Evolutionary conservation across 2,797 vertebrate species (phyloP).

Genomic region (Acanthopagrus latus): DNA sequence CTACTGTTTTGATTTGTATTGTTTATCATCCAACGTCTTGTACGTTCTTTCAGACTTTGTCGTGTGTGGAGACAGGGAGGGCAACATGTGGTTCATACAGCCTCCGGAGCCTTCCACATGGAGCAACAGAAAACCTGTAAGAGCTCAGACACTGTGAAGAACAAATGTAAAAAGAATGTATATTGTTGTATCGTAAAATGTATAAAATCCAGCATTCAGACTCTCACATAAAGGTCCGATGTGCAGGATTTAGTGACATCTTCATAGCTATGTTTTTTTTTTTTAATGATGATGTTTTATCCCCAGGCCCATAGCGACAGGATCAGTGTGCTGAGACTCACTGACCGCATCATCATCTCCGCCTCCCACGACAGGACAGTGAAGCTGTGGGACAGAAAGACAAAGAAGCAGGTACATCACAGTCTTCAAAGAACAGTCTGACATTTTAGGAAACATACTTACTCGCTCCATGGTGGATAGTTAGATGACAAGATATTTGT

Average conservation of each 20-base stretch:
- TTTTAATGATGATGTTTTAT: slow-evolving; percentile 21
- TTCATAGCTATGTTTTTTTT: not conserved
- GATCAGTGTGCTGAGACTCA: slow-evolving; percentile 86
- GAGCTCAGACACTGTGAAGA: slow-evolving; percentile 22
- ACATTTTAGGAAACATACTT: not conserved
- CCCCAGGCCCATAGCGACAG: slow-evolving; percentile 85
- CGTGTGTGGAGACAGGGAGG: slow-evolving; percentile 82
- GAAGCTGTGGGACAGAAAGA: slow-evolving; percentile 90
- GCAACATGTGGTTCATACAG: slow-evolving; percentile 84
- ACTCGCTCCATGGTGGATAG: too few species aligned
- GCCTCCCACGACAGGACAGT: slow-evolving; percentile 88
- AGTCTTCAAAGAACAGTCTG: not conserved
- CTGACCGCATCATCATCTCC: slow-evolving; percentile 84
- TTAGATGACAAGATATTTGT: not conserved
- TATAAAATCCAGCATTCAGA: too few species aligned
- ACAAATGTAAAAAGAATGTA: not conserved
- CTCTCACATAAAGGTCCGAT: too few species aligned
- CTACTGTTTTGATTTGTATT: not conserved
- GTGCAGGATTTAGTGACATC: too few species aligned
- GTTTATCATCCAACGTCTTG: not conserved
- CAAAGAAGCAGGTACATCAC: slow-evolving; percentile 86
- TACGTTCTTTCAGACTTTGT: slow-evolving; percentile 73
- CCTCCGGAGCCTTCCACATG: slow-evolving; percentile 48
- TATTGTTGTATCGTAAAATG: not conserved
- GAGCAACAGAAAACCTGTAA: slow-evolving; percentile 78